Percentiles rank a stretch among this genome's conserved stretches.
Evolutionary conservation across 1,140 invertebrate species (phyloP).

Genomic region (Sipha flava): DNA sequence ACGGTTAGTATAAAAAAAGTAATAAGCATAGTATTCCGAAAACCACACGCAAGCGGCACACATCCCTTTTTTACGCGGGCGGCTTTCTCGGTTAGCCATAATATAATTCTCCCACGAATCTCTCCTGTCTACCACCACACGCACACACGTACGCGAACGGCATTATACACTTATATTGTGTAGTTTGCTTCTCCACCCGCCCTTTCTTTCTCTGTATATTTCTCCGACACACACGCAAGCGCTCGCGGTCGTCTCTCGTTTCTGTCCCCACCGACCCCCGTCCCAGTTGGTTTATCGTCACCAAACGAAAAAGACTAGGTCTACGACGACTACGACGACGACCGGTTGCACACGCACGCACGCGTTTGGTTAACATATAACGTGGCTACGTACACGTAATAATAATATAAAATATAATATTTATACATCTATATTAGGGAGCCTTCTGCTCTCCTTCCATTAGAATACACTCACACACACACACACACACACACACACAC

Average conservation of each 20-base stretch:
- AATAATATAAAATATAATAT: too few species aligned
- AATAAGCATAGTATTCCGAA: not conserved
- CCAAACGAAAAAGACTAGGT: not conserved
- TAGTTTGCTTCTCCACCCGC: not conserved
- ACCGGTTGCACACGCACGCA: constrained; percentile 1
- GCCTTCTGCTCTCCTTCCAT: not conserved
- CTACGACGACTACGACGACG: not conserved
- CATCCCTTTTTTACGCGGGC: constrained; percentile 5
- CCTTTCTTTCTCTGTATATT: not conserved
- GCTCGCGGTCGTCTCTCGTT: not conserved
- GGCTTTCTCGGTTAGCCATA: not conserved
- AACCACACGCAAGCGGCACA: not conserved
- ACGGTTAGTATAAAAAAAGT: not conserved
- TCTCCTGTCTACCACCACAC: constrained; percentile 4
- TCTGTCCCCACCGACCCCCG: not conserved
- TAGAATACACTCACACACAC: not conserved
- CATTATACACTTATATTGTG: not conserved
- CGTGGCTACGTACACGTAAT: too few species aligned
- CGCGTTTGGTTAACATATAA: not conserved
- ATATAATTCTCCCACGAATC: constrained; percentile 22
- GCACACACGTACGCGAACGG: not conserved
- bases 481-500: too few species aligned
- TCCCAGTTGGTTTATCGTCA: not conserved
- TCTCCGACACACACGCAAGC: not conserved
- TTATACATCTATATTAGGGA: not conserved